Evolutionary conservation across 2,797 vertebrate species (phyloP), one percentile per base, ranked within the genome.

Genomic region (Microchirus variegatus): DNA sequence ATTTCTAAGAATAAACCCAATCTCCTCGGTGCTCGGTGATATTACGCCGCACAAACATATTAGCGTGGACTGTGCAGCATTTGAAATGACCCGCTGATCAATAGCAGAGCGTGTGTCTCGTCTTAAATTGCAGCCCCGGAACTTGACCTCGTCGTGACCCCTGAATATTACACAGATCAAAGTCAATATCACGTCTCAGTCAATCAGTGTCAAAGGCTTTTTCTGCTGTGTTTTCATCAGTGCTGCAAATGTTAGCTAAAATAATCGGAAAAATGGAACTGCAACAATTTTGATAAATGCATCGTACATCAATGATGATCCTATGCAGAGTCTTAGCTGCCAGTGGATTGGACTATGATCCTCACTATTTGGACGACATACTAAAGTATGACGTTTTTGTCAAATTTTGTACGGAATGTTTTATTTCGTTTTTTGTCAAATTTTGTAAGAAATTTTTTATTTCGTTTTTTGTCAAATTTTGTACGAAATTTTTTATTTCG

Each of bases 1-100:
- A 82, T 75, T 75, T 68, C 83, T 61, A 66, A 78, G 73, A 89
- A 87, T 87, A 72, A 84, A 77, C 59, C 16, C 26, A 68, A 78
- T 70, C 11, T 77, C 61, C 67, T 65, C 10, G 0, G 26, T 51
- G 54, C 62, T 46, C 67, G 54, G 47, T 71, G 18, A 71, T 51
- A 65, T 73, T 60, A 59, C 41, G 57, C 56, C 46, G 51, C 38
- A 10, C 54, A 63, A 67, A 58, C 10, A 38, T 42, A 64, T 37
- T 17, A 46, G 17, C n/a, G n/a, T n/a, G n/a, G 52, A 59, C n/a
- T n/a, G 40, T 18, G 41, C 38, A 63, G 44, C 41, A 60, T 52
- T 58, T 44, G 35, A 50, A 53, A 56, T 0, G 9, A 22, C 41
- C 56, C 51, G 17, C 58, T 15, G 46, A 75, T 53, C 55, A 9